Conservation (phyloP, 2,888 invertebrate species). For the Cheilosia urbana region DNA sequence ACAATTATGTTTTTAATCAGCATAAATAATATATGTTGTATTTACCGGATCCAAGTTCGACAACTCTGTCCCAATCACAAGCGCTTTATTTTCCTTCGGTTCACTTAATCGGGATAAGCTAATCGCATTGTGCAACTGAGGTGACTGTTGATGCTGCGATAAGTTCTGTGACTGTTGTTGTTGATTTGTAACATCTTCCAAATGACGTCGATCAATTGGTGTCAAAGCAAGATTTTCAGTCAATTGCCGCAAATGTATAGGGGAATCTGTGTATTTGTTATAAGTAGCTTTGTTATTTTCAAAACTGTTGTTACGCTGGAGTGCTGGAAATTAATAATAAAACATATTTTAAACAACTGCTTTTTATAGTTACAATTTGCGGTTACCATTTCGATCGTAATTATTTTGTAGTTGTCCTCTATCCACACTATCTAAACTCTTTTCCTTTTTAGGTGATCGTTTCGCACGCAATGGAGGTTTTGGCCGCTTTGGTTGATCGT, state of each 20-base stretch:
- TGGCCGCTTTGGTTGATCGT: conserved; percentile 93
- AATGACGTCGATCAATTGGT: conserved; percentile 79
- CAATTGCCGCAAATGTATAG: conserved; percentile 81
- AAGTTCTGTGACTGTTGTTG: conserved; percentile 75
- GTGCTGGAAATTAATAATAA: conserved; percentile 39
- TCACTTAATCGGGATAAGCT: conserved; percentile 77
- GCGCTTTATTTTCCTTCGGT: conserved; percentile 84
- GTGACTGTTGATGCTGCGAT: conserved; percentile 78
- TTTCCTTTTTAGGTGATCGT: conserved; percentile 91
- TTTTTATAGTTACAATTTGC: conserved; percentile 31
- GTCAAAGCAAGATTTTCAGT: conserved; percentile 74
- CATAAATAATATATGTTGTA: conserved; percentile 60
- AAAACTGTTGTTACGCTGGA: conserved; percentile 76
- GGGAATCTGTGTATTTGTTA: conserved; percentile 82
- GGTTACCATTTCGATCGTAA: conserved; percentile 79
- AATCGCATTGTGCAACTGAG: conserved; percentile 79
- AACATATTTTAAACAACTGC: conserved; percentile 2
- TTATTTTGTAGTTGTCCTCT: conserved; percentile 84
- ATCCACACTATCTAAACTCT: conserved; percentile 81
- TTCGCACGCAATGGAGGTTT: conserved; percentile 93
- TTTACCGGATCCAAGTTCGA: conserved; percentile 88
- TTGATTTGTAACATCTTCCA: conserved; percentile 81
- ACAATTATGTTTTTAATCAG: too few relatives aligned
- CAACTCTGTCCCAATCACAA: conserved; percentile 88
- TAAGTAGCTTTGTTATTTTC: conserved; percentile 80